These are phyloP conservation scores for Podilymbus podiceps DNA, from an alignment of 2,113 vertebrate genomes.

Conservation along the genomic window DNA sequence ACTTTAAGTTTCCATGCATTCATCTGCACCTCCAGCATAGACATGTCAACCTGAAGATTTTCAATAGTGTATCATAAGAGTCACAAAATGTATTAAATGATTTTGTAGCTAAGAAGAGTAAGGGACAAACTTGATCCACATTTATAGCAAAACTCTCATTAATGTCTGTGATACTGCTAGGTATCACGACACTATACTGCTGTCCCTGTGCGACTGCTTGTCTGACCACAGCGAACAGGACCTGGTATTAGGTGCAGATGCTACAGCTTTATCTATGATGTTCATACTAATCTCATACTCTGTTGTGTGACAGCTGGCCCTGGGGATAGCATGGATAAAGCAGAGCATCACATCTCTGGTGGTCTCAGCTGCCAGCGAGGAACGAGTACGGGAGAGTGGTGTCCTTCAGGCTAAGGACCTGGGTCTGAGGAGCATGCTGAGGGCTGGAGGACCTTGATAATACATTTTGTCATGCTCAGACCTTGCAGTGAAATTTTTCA, in stretches of 20 bases:
- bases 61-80: fast-evolving
- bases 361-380: neutral
- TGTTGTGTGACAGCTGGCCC: neutral
- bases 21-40: neutral
- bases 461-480: neutral
- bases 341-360: neutral
- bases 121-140: neutral
- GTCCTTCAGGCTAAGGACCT: neutral
- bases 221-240: neutral
- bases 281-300: neutral
- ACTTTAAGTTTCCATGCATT: neutral
- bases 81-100: neutral
- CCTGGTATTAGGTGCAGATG: no score
- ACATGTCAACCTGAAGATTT: neutral
- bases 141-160: neutral
- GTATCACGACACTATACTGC: neutral
- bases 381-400: fast-evolving
- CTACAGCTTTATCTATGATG: neutral
- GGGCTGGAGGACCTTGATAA: neutral
- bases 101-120: neutral
- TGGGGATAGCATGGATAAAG: neutral
- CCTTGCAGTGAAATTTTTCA: neutral
- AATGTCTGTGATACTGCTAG: neutral
- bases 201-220: neutral
- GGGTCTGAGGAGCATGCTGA: neutral